phyloP scores from a whole-genome alignment of 2,113 vertebrate genomes.

The Bothrops jararaca region DNA sequence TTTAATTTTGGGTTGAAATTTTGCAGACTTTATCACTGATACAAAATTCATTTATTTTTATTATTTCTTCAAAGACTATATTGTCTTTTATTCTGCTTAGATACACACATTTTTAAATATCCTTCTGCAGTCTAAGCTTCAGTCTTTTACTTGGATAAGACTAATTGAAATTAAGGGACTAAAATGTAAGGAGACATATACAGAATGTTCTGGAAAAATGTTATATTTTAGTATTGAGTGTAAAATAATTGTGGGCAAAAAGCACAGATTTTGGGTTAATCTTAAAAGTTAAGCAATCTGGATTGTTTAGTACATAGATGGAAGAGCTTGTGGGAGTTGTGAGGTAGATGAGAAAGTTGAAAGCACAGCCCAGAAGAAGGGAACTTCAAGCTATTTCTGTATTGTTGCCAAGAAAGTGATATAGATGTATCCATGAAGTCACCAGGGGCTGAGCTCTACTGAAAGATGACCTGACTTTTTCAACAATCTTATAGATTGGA shows the following conservation, averaged over 20 bases:
- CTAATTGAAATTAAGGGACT: background rate
- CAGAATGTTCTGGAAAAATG: background rate
- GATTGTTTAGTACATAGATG: background rate
- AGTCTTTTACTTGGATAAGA: background rate
- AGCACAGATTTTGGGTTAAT: background rate
- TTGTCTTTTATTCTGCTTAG: background rate
- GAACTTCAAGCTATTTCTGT: background rate
- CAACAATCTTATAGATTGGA: background rate
- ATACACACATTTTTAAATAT: background rate
- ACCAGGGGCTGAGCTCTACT: background rate
- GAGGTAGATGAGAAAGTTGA: background rate
- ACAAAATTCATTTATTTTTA: background rate
- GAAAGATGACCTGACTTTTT: background rate
- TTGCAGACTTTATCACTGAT: constrained; percentile 38
- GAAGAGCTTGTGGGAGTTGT: background rate
- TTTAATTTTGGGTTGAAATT: constrained; percentile 30
- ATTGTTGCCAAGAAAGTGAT: background rate
- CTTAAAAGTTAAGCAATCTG: background rate
- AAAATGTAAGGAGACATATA: background rate
- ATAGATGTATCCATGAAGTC: background rate
- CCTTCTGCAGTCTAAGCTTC: background rate
- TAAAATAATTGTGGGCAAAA: background rate
- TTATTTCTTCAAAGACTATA: background rate
- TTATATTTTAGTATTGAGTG: background rate
- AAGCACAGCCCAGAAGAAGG: background rate